Evolutionary conservation across 2,888 invertebrate species (phyloP), one percentile per base, ranked within the genome.

Genomic region (Athalia circularis): DNA sequence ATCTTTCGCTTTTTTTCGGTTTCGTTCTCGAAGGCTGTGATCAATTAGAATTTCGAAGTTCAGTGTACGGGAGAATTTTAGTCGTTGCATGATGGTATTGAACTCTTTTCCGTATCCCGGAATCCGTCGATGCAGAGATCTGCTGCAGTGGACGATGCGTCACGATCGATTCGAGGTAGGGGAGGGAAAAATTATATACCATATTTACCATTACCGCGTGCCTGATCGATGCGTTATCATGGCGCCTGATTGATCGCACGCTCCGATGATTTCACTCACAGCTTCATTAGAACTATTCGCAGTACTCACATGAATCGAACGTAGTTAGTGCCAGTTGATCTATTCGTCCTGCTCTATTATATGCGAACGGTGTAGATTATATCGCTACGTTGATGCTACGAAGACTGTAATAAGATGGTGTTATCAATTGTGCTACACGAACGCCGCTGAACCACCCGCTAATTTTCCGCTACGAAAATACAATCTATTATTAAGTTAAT

Each of bases 241-340:
- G 54, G 54, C 68, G 43, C 47, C 11, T 68, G 43, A 52, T 43
- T 52, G 52, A 68, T 43, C 5, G 43, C 29, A 59, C 57, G 57
- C 7, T 47, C 47, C 47, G 72, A 59, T 72, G 59, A 72, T 72
- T 72, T 72, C 72, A 47, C 57, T 72, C 72, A 72, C 59, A 45
- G 45, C 59, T 72, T 72, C 72, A 47, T 72, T 59, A 45, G 43
- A 68, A 72, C 59, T 57, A 72, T 72, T 59, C 13, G 52, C 52
- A 47, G 45, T 72, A 72, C 47, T 72, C 29, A 29, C 29, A 29
- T 47, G 59, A 68, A 43, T 50, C 54, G 47, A 59, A 47, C 47
- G 11, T 59, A 45, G 72, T 72, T 72, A 47, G 59, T 59, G 11
- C 52, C 72, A 43, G 59, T n/a, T 6, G 59, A 15, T 57, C 59